These are phyloP conservation scores for Wasmannia auropunctata DNA, from an alignment of 1,140 invertebrate genomes.

Conservation along the genomic window DNA sequence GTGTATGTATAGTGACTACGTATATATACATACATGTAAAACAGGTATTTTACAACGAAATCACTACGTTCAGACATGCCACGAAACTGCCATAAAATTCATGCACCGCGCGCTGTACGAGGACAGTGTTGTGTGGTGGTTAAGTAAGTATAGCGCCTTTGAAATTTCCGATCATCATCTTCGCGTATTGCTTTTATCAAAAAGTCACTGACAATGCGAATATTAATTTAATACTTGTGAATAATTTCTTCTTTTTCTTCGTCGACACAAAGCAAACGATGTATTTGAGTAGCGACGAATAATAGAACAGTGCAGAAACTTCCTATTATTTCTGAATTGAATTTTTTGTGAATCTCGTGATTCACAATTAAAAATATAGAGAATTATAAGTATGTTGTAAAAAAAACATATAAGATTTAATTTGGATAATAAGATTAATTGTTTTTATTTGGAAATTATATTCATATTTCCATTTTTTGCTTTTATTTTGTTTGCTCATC, in stretches of 20 bases:
- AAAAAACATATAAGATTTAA: neutral
- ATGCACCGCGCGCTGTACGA: conserved; percentile 53
- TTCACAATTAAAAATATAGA: neutral
- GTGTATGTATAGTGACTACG: conserved; percentile 69
- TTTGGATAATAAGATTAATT: too few relatives aligned
- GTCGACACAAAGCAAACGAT: neutral
- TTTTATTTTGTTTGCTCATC: neutral
- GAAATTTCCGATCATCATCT: neutral
- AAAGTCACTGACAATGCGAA: neutral
- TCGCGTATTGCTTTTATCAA: neutral
- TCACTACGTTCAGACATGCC: conserved; percentile 63
- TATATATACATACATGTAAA: conserved; percentile 59
- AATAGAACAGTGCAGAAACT: neutral
- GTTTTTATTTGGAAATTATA: neutral
- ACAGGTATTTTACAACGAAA: conserved; percentile 49
- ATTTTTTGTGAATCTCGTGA: neutral
- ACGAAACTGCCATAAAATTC: conserved; percentile 52
- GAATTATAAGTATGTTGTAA: neutral
- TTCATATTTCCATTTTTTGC: neutral
- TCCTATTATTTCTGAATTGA: neutral
- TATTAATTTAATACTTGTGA: neutral
- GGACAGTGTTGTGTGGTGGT: neutral
- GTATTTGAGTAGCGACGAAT: neutral
- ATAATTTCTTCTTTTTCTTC: neutral
- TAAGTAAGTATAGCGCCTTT: neutral